Evolutionary conservation across 30 jellyfish, hydroid and myxozoan genomes (phyloP).

Genomic region (Cassiopea andromeda): DNA sequence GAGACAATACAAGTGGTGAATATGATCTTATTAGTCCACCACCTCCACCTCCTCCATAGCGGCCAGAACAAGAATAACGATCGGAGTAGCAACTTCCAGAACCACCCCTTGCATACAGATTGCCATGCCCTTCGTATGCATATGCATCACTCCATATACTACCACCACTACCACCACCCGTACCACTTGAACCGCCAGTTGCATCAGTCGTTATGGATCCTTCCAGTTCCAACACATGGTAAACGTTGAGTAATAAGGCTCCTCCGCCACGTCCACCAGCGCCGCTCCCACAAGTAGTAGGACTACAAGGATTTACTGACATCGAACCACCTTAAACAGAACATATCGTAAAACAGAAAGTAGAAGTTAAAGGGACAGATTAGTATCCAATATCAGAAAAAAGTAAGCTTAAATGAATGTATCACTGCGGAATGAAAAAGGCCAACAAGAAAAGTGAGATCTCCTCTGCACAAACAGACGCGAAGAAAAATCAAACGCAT

Average conservation of each 20-base stretch:
- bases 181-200: slow-evolving; percentile 50
- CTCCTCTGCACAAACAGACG: too few relatives aligned
- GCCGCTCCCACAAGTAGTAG: slow-evolving; percentile 60
- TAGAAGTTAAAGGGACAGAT: too few relatives aligned
- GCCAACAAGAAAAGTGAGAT: too few relatives aligned
- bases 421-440: too few relatives aligned
- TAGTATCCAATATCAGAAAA: too few relatives aligned
- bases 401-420: too few relatives aligned
- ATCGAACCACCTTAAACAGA: slow-evolving; percentile 44
- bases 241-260: slow-evolving; percentile 47
- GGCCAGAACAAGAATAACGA: slow-evolving; percentile 8
- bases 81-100: slow-evolving; percentile 54
- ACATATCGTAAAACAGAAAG: not conserved
- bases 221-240: slow-evolving; percentile 62
- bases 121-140: slow-evolving; percentile 71
- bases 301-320: slow-evolving; percentile 49
- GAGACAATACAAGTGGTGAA: slow-evolving; percentile 65
- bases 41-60: slow-evolving; percentile 79
- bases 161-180: slow-evolving; percentile 79
- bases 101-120: slow-evolving; percentile 69
- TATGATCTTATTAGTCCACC: slow-evolving; percentile 67
- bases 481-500: too few relatives aligned
- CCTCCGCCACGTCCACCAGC: slow-evolving; percentile 71
- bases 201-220: slow-evolving; percentile 59
- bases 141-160: slow-evolving; percentile 68